These are phyloP conservation scores for Sebastes taczanowskii DNA, from an alignment of 2,797 vertebrate genomes.

Conservation along the genomic window DNA sequence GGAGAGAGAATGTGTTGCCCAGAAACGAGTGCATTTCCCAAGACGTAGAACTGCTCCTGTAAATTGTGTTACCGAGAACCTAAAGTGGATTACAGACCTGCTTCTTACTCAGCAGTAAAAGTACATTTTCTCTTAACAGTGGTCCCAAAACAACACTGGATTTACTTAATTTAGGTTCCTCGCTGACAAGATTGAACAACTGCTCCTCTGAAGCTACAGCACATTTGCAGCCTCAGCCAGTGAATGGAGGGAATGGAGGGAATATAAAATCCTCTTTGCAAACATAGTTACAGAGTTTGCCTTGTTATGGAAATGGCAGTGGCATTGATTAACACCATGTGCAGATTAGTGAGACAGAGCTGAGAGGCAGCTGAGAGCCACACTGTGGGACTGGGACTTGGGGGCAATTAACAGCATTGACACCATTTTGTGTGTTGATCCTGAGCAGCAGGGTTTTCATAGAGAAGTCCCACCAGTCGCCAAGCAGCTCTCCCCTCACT, in stretches of 20 bases:
- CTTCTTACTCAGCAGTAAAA: background rate
- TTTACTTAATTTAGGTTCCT: constrained; percentile 1
- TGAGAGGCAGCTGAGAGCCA: constrained; percentile 45
- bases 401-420: constrained; percentile 63
- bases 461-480: constrained; percentile 25
- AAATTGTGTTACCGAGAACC: background rate
- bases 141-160: background rate
- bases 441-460: constrained; percentile 44
- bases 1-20: too few species aligned
- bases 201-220: background rate
- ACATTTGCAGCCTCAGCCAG: constrained; percentile 4
- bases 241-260: background rate
- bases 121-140: background rate
- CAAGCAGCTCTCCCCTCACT: constrained; percentile 32
- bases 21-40: background rate
- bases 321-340: constrained; percentile 47
- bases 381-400: constrained; percentile 50
- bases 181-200: background rate
- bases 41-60: background rate
- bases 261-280: constrained; percentile 29
- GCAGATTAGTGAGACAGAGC: constrained; percentile 42
- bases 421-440: constrained; percentile 59
- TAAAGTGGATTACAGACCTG: background rate
- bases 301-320: constrained; percentile 41
- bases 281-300: constrained; percentile 32